These are phyloP conservation scores for Catostomus latipinnis DNA, from an alignment of 2,797 vertebrate genomes.

Conservation along the genomic window DNA sequence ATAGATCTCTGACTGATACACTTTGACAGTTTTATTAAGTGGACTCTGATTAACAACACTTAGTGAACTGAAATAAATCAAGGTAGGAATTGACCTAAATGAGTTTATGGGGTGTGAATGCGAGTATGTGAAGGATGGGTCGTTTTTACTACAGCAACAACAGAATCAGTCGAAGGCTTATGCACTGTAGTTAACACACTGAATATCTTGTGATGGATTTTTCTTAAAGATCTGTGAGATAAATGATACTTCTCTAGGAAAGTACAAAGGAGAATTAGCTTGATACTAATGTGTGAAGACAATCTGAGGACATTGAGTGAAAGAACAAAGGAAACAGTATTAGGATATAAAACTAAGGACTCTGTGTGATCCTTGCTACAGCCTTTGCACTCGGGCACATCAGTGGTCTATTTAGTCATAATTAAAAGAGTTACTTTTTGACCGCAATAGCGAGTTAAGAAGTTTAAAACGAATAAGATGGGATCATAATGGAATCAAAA, in stretches of 20 bases:
- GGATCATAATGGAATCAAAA: constrained; percentile 11
- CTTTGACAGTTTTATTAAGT: constrained; percentile 47
- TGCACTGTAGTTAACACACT: constrained; percentile 36
- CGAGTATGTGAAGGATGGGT: not conserved
- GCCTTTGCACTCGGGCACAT: constrained; percentile 23
- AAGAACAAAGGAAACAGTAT: constrained; percentile 37
- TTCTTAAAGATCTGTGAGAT: constrained; percentile 43
- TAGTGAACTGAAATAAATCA: constrained; percentile 26
- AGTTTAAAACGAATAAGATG: constrained; percentile 21
- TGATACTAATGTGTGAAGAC: constrained; percentile 43
- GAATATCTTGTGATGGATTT: constrained; percentile 36
- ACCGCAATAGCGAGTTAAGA: constrained; percentile 12
- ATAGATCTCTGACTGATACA: constrained; percentile 13
- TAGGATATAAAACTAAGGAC: constrained; percentile 26
- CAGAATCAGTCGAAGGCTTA: constrained; percentile 18
- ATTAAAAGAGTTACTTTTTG: constrained; percentile 32
- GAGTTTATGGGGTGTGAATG: constrained; percentile 29
- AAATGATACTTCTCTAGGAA: constrained; percentile 32
- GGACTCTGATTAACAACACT: constrained; percentile 36
- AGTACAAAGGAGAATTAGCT: constrained; percentile 46
- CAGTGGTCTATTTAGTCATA: constrained; percentile 22
- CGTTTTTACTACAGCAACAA: constrained; percentile 34
- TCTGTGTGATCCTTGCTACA: not conserved
- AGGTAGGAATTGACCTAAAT: constrained; percentile 31
- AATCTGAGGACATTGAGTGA: constrained; percentile 28